These are phyloP conservation scores for Pissodes strobi DNA, from an alignment of 1,140 invertebrate genomes.

Conservation along the genomic window DNA sequence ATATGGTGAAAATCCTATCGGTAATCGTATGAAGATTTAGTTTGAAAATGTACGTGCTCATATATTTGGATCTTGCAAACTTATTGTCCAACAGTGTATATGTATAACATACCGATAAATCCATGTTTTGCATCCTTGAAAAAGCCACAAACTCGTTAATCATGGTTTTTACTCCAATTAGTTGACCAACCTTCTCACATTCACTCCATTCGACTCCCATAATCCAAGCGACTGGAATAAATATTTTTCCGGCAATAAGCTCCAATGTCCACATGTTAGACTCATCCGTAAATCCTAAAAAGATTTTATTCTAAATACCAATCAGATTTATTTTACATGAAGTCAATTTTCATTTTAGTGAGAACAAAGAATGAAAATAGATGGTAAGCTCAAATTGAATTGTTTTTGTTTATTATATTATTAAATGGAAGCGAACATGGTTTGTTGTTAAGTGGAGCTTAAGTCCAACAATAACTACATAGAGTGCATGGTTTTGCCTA, in stretches of 20 bases:
- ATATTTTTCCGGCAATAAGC: slow-evolving; percentile 80
- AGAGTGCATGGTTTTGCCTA: too few relatives aligned
- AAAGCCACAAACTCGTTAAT: slow-evolving; percentile 95
- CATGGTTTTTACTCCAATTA: slow-evolving; percentile 88
- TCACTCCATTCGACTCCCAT: slow-evolving; percentile 81
- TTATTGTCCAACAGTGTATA: too few relatives aligned
- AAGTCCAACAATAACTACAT: too few relatives aligned
- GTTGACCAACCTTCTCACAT: slow-evolving; percentile 75
- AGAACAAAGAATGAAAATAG: too few relatives aligned
- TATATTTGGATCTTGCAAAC: too few relatives aligned
- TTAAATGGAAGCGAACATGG: background rate
- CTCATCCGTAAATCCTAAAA: slow-evolving; percentile 41
- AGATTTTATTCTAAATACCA: too few relatives aligned
- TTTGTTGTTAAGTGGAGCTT: too few relatives aligned
- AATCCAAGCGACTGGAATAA: slow-evolving; percentile 74
- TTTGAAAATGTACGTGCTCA: too few relatives aligned
- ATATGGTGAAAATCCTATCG: too few relatives aligned
- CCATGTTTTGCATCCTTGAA: slow-evolving; percentile 37
- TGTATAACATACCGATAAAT: slow-evolving; percentile 34
- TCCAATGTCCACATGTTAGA: slow-evolving; percentile 63
- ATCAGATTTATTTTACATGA: background rate
- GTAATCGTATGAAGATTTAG: too few relatives aligned
- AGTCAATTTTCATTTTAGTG: background rate
- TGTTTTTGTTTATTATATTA: background rate
- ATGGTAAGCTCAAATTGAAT: too few relatives aligned